Base-by-base conservation (phyloP, 2,888 invertebrate species). In the Sinopyrophorus schimmeli region DNA sequence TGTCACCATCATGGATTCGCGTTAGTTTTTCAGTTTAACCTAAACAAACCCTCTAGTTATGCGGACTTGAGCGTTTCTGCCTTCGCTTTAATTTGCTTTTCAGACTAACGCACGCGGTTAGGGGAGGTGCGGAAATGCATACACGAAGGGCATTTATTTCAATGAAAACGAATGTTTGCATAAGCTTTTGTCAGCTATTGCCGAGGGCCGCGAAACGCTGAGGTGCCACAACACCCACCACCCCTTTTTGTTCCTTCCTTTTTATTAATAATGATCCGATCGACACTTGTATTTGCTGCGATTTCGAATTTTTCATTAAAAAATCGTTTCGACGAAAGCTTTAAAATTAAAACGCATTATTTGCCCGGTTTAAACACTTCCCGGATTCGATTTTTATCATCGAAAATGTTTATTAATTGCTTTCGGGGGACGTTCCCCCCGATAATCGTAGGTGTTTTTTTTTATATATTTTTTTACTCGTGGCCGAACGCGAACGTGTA, bases 1-100 rank as follows among this genome's bases (percentile, higher is more conserved):
- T 28, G 43, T 15, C 14, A 37, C 20, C 23, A 21, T 30, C 23
- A 31, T 38, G 46, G 38, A 38, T 23, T 24, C 20, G 39, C 39
- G 39, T 30, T 40, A 40, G 39, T 40, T 40, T 40, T 40, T 20
- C 28, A 38, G 27, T 38, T 24, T 38, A 24, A 38, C 38, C 35
- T 23, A 23, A 35, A 35, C 30, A 30, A 12, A 23, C 16, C 11
- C 37, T 14, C 39, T 28, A 40, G 39, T 9, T 30, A 30, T 20
- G 30, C 15, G 39, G 17, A 14, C 5, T 23, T 16, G 17, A 40
- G n/a, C 35, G 11, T 14, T 35, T 11, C 21, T 18, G 35, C 35
- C 14, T n/a, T 23, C 35, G 12, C 28, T 40, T 40, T 40, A 40
- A 40, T 40, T 40, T 40, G 28, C 28, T 9, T 28, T 40, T 40